phyloP scores from a whole-genome alignment of 2,797 vertebrate species.

The Danio jaintianensis region DNA sequence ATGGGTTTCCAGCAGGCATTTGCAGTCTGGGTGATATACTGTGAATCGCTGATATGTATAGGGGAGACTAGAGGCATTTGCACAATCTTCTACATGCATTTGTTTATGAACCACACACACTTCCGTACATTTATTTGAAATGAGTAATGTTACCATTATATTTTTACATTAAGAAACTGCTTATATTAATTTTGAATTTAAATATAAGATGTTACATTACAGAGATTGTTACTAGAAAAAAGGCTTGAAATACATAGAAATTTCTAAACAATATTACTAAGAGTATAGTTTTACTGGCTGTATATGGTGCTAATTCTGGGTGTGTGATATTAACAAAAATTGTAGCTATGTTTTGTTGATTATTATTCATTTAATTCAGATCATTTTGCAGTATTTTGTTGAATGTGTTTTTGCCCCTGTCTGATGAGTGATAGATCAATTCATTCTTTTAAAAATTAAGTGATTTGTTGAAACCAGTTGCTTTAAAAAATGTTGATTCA shows the following conservation, averaged over 20 bases:
- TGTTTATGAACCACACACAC: neutral
- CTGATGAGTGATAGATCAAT: no score
- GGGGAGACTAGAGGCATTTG: neutral
- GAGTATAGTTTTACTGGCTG: neutral
- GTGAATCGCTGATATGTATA: neutral
- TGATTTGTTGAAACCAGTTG: no score
- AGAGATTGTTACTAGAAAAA: neutral
- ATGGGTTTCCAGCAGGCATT: constrained; percentile 28
- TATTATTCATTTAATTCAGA: no score
- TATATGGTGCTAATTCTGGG: no score
- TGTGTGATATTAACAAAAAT: no score
- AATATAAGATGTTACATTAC: neutral
- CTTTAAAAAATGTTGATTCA: no score
- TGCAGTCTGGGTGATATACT: constrained; percentile 11
- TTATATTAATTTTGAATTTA: neutral
- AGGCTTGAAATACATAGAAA: neutral
- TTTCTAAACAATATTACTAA: neutral
- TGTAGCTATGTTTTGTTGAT: no score
- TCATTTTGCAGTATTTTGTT: no score
- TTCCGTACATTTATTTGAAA: neutral
- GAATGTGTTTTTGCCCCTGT: no score
- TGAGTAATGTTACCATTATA: neutral
- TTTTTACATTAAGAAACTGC: neutral
- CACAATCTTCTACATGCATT: neutral
- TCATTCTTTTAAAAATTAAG: no score